A percentile compares a stretch with the other conserved stretches of the same genome.
Evolutionary conservation across 2,888 invertebrate species (phyloP).

Genomic region (Venusia cambrica): DNA sequence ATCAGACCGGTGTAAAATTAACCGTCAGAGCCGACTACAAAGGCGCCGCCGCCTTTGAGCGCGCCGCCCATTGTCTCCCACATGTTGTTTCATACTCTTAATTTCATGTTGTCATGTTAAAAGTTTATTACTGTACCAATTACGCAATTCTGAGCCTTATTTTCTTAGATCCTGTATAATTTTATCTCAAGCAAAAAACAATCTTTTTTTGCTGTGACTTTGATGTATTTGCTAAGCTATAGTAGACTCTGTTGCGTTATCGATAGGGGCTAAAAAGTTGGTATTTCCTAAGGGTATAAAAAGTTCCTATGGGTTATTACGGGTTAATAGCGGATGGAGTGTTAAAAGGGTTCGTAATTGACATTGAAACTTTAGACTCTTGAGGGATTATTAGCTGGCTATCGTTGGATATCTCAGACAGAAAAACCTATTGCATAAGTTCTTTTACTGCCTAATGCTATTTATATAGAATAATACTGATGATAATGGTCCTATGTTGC

Average conservation of each 20-base stretch:
- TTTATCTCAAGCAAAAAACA: constrained; percentile 17
- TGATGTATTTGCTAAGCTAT: constrained; percentile 21
- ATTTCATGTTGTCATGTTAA: constrained; percentile 75
- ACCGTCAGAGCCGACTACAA: constrained; percentile 57
- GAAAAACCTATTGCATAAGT: too few relatives aligned
- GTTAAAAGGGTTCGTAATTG: constrained; percentile 55
- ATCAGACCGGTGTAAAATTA: constrained; percentile 61
- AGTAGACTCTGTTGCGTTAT: constrained; percentile 18
- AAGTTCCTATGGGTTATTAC: constrained; percentile 32
- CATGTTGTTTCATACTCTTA: constrained; percentile 70
- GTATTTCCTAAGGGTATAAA: constrained; percentile 7
- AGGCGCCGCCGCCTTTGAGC: constrained; percentile 62
- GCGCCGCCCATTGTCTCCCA: constrained; percentile 72
- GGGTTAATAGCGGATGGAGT: constrained; percentile 58
- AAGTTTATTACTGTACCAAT: constrained; percentile 57
- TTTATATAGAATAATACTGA: too few relatives aligned
- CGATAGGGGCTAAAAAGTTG: too few relatives aligned
- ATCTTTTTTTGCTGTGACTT: constrained; percentile 23
- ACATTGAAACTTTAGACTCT: constrained; percentile 47
- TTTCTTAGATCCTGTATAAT: too few relatives aligned
- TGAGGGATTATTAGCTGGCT: constrained; percentile 43
- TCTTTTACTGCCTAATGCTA: too few relatives aligned
- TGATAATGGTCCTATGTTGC: too few relatives aligned
- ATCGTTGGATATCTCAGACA: constrained; percentile 33
- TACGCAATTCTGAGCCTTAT: constrained; percentile 35